Conservation (phyloP, 2,888 invertebrate species). For the Boloria euphrosyne region DNA sequence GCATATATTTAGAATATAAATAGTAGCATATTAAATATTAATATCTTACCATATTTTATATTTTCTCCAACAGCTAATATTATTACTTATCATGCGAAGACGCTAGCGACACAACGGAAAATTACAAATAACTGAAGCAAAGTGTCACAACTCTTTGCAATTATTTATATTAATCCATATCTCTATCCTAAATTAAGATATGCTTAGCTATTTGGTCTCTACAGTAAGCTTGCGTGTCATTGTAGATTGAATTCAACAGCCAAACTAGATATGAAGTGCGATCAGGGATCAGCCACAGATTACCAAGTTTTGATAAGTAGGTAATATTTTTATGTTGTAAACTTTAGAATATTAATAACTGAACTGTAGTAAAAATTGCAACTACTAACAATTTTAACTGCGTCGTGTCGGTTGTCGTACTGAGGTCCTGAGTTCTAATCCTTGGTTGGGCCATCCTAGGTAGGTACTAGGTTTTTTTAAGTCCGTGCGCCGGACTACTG, state of each 20-base stretch:
- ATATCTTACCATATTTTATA: constrained; percentile 12
- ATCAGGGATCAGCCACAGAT: too few relatives aligned
- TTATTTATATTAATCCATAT: constrained; percentile 12
- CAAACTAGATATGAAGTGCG: background rate
- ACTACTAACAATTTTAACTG: too few relatives aligned
- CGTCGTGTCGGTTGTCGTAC: too few relatives aligned
- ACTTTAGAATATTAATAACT: too few relatives aligned
- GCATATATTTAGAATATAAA: too few relatives aligned
- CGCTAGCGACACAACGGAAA: constrained; percentile 5
- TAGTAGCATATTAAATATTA: too few relatives aligned
- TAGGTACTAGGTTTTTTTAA: too few relatives aligned
- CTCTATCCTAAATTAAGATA: constrained; percentile 1
- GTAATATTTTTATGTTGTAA: background rate
- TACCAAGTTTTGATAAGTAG: too few relatives aligned
- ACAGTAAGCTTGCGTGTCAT: background rate
- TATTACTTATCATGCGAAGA: background rate
- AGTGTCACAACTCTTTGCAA: constrained; percentile 12
- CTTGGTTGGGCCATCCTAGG: too few relatives aligned
- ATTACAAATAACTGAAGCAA: constrained; percentile 11
- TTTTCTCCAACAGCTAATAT: background rate
- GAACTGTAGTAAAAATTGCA: too few relatives aligned
- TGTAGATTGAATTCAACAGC: constrained; percentile 2
- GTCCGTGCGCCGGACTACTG: too few relatives aligned
- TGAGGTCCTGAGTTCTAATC: too few relatives aligned
- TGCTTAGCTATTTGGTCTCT: background rate